Conservation (phyloP, 2,113 vertebrate species). For the Sula dactylatra region DNA sequence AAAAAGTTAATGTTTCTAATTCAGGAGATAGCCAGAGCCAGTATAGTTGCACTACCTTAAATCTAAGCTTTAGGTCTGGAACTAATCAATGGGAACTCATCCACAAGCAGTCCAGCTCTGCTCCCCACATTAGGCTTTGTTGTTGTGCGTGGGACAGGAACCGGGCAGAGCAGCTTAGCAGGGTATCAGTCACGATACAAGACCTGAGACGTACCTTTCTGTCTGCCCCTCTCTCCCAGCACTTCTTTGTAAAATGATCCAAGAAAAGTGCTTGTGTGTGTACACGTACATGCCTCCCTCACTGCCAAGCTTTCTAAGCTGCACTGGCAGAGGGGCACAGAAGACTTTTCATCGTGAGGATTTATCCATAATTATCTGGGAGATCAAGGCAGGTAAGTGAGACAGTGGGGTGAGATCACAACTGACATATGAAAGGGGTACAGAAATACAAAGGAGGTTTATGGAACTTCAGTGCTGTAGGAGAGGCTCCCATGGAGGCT, state of each 20-base stretch:
- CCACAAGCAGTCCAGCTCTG: background rate
- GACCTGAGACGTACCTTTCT: background rate
- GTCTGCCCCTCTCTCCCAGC: background rate
- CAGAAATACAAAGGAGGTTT: background rate
- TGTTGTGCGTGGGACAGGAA: background rate
- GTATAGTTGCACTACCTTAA: background rate
- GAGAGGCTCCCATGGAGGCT: background rate
- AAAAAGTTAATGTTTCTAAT: background rate
- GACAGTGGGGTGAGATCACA: background rate
- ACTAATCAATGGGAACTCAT: background rate
- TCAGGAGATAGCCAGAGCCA: background rate
- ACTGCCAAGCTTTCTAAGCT: background rate
- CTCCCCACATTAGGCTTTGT: background rate
- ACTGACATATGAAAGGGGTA: background rate
- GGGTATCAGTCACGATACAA: accelerated
- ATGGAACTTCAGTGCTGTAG: background rate
- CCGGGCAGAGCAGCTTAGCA: background rate
- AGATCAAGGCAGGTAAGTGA: background rate
- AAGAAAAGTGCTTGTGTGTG: background rate
- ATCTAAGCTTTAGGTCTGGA: background rate
- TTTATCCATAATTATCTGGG: background rate
- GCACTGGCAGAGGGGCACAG: background rate
- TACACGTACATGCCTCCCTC: accelerated
- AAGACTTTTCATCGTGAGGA: background rate
- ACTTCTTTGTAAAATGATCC: background rate